Evolutionary conservation across 2,888 invertebrate genomes (phyloP).

Genomic region (Tetropium fuscum): DNA sequence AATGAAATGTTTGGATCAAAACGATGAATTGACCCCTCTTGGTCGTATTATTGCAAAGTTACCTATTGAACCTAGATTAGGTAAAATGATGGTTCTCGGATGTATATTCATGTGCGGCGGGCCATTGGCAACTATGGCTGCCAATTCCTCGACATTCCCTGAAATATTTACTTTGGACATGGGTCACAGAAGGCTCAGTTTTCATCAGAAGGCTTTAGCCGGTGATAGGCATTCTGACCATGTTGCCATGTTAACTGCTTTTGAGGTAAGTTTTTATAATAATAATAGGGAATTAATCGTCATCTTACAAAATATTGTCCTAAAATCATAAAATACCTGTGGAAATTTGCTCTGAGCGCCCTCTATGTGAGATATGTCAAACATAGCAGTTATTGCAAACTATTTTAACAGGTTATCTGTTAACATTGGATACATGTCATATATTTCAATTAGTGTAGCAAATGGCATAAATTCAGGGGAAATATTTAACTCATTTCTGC

Average conservation of each 20-base stretch:
- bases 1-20: slow-evolving; percentile 89
- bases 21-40: slow-evolving; percentile 91
- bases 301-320: too few species aligned
- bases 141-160: slow-evolving; percentile 94
- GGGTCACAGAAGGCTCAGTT: slow-evolving; percentile 79
- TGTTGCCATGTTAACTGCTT: slow-evolving; percentile 93
- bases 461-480: too few species aligned
- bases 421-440: too few species aligned
- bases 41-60: slow-evolving; percentile 94
- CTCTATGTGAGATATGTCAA: too few species aligned
- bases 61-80: slow-evolving; percentile 95
- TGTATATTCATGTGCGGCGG: slow-evolving; percentile 92
- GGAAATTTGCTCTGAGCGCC: too few species aligned
- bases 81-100: slow-evolving; percentile 87
- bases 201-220: slow-evolving; percentile 87
- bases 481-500: too few species aligned
- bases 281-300: too few species aligned
- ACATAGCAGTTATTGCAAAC: too few species aligned
- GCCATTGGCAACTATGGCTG: slow-evolving; percentile 92
- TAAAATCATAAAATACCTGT: too few species aligned
- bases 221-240: slow-evolving; percentile 94
- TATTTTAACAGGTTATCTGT: too few species aligned
- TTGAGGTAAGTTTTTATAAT: slow-evolving; percentile 70
- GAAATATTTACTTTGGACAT: slow-evolving; percentile 91
- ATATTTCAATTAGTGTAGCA: too few species aligned